phyloP scores from a whole-genome alignment of 2,797 vertebrate species.

The Melanotaenia maccullochi region DNA sequence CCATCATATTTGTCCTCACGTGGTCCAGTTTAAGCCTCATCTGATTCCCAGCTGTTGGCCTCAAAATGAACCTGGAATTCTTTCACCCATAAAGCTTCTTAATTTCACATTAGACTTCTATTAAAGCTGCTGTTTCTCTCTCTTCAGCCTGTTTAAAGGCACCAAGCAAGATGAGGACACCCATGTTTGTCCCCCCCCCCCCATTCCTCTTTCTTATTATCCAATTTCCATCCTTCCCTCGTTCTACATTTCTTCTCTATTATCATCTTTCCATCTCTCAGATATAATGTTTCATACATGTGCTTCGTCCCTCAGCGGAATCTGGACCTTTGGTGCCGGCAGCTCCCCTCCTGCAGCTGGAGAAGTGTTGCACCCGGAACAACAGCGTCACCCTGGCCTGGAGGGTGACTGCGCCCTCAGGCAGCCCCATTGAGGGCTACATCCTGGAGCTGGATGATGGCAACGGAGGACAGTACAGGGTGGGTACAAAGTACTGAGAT shows the following conservation, averaged over 20 bases:
- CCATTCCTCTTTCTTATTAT: background rate
- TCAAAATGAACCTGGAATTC: constrained; percentile 39
- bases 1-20: constrained; percentile 23
- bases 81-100: constrained; percentile 23
- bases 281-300: constrained; percentile 12
- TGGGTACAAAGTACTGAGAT: constrained; percentile 67
- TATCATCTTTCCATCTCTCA: background rate
- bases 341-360: constrained; percentile 92
- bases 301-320: constrained; percentile 68
- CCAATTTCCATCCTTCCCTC: background rate
- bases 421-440: constrained; percentile 92
- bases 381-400: constrained; percentile 98
- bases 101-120: constrained; percentile 22
- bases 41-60: constrained; percentile 47
- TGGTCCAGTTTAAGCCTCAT: constrained; percentile 33
- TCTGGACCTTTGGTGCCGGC: constrained; percentile 85
- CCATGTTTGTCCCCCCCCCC: constrained; percentile 24
- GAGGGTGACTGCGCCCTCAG: constrained; percentile 86
- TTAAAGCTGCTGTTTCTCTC: constrained; percentile 37
- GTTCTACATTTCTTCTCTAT: background rate
- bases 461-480: constrained; percentile 95
- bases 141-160: constrained; percentile 40
- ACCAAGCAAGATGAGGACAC: constrained; percentile 12
- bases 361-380: constrained; percentile 95
- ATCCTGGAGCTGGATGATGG: constrained; percentile 98